These are phyloP conservation scores for Hippolais icterina DNA, from an alignment of 2,113 vertebrate species.

Conservation along the genomic window DNA sequence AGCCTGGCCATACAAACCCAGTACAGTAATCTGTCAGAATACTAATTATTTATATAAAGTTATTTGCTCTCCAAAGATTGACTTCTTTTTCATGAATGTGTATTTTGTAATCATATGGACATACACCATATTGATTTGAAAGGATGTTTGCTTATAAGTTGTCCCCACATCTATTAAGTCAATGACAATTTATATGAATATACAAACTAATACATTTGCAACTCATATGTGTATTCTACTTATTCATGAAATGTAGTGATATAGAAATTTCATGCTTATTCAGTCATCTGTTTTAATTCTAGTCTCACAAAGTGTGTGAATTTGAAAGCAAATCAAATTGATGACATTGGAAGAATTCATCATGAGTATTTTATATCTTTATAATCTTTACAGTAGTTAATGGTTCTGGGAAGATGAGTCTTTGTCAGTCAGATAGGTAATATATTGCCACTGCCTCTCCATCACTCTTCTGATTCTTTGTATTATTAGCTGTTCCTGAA, in stretches of 20 bases:
- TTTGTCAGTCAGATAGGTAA: not conserved
- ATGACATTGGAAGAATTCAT: not conserved
- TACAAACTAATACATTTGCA: not conserved
- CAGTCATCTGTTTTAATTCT: not conserved
- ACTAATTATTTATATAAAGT: not conserved
- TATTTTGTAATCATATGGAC: not conserved
- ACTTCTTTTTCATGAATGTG: not conserved
- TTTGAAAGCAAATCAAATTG: not conserved
- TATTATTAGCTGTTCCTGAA: not conserved
- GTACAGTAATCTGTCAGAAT: not conserved
- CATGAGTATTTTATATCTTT: not conserved
- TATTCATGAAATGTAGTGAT: not conserved
- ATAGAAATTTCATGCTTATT: not conserved
- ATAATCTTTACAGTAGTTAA: not conserved
- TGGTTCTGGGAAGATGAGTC: not conserved
- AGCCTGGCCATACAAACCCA: not conserved
- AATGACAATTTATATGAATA: not conserved
- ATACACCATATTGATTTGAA: not conserved
- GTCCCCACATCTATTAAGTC: not conserved
- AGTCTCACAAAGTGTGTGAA: not conserved
- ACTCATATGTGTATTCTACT: not conserved
- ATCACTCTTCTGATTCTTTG: not conserved
- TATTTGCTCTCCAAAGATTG: not conserved
- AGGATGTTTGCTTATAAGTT: not conserved
- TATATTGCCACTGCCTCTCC: not conserved